Conservation (phyloP, 2,888 invertebrate species). For the Autographa pulchrina region DNA sequence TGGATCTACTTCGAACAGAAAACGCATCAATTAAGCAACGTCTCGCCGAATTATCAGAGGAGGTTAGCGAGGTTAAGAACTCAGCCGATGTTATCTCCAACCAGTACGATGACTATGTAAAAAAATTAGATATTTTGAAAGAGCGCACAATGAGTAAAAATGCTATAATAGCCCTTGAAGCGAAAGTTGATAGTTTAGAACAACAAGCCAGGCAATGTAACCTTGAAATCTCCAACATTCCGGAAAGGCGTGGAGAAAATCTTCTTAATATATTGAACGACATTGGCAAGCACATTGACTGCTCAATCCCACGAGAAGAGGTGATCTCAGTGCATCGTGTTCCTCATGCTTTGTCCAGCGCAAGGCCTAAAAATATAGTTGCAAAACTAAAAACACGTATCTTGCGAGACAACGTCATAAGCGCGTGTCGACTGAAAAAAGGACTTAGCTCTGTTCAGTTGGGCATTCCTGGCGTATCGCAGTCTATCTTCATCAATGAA, state of each 20-base stretch:
- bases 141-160: too few species aligned
- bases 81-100: too few species aligned
- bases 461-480: neutral
- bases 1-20: too few species aligned
- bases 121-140: too few species aligned
- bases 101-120: too few species aligned
- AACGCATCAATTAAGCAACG: too few species aligned
- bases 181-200: too few species aligned
- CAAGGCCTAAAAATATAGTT: constrained; percentile 10
- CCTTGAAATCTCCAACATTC: neutral
- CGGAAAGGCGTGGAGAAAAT: constrained; percentile 7
- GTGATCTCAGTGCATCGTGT: constrained; percentile 9
- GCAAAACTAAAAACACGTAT: constrained; percentile 13
- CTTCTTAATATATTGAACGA: neutral
- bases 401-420: constrained; percentile 12
- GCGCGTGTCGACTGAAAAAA: constrained; percentile 8
- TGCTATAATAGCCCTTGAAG: too few species aligned
- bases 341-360: neutral
- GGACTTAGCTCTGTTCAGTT: constrained; percentile 5
- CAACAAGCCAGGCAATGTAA: too few species aligned
- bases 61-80: too few species aligned
- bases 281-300: constrained; percentile 3
- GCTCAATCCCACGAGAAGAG: neutral
- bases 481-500: constrained; percentile 11
- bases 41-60: too few species aligned